Percentiles rank a stretch among this genome's conserved stretches.
phyloP scores from a whole-genome alignment of 1,140 invertebrate species.

The Drosophila rufa region DNA sequence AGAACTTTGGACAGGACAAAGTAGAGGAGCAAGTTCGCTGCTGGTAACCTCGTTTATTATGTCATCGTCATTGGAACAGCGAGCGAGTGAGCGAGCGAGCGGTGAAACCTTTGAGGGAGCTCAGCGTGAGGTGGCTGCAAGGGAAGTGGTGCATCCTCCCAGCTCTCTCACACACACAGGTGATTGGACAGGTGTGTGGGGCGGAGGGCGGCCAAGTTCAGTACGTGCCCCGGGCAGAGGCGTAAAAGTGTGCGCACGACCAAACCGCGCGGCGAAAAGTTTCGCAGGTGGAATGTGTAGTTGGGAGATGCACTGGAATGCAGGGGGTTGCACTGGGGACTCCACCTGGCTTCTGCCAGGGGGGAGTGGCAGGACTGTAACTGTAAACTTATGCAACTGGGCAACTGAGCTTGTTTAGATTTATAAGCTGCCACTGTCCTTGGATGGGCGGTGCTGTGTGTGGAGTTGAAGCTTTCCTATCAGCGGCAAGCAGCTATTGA shows the following conservation, averaged over 20 bases:
- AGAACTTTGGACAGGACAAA: conserved; percentile 52
- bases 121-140: conserved; percentile 25
- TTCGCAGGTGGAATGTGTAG: conserved; percentile 28
- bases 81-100: conserved; percentile 7
- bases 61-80: conserved; percentile 63
- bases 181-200: conserved; percentile 20
- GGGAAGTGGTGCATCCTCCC: conserved; percentile 1
- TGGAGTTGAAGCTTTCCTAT: conserved; percentile 40
- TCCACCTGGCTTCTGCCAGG: background rate
- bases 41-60: conserved; percentile 76
- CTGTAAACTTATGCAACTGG: conserved; percentile 61
- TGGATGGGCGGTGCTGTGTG: conserved; percentile 4
- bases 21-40: conserved; percentile 50
- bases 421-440: conserved; percentile 57
- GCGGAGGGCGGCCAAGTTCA: conserved; percentile 14
- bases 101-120: conserved; percentile 57
- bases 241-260: conserved; percentile 49
- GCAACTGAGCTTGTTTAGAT: conserved; percentile 63
- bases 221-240: conserved; percentile 37
- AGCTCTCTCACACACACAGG: conserved; percentile 10
- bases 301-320: conserved; percentile 36
- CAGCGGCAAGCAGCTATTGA: conserved; percentile 29
- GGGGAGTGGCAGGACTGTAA: conserved; percentile 16
- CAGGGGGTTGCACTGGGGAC: conserved; percentile 3
- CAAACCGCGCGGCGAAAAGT: conserved; percentile 48